Conservation (phyloP, 2,888 invertebrate species). For the Tanytarsus gracilentus region DNA sequence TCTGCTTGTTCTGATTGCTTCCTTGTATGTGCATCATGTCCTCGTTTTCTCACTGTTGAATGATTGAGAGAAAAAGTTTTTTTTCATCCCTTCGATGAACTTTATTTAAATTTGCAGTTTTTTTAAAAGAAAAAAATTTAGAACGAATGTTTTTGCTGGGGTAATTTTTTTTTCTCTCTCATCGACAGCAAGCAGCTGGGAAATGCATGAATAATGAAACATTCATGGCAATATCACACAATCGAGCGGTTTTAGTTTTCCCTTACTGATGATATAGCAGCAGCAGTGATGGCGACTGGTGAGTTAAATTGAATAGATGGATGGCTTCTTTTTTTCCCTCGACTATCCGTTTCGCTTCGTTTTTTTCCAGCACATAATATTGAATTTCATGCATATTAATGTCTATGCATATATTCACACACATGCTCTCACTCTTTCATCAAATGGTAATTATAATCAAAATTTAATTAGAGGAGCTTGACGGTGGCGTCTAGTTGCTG, state of each 20-base stretch:
- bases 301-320: neutral
- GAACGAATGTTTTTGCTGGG: neutral
- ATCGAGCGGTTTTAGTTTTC: neutral
- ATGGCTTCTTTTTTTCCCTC: neutral
- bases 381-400: constrained; percentile 7
- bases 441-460: constrained; percentile 20
- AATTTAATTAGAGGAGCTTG: constrained; percentile 15
- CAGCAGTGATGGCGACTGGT: no score
- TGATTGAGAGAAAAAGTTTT: no score
- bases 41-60: no score
- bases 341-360: neutral
- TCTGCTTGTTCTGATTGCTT: no score
- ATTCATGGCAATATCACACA: neutral
- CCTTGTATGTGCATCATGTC: no score
- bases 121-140: neutral
- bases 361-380: neutral
- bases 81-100: no score
- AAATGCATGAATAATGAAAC: constrained; percentile 20
- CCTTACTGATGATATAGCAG: neutral
- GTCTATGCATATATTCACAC: neutral
- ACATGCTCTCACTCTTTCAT: constrained; percentile 9
- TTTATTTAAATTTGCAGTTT: no score
- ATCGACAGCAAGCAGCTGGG: constrained; percentile 3
- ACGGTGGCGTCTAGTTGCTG: neutral
- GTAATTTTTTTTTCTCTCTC: neutral